Conservation (phyloP, 1,140 invertebrate species). For the Bradynema listronoti region DNA sequence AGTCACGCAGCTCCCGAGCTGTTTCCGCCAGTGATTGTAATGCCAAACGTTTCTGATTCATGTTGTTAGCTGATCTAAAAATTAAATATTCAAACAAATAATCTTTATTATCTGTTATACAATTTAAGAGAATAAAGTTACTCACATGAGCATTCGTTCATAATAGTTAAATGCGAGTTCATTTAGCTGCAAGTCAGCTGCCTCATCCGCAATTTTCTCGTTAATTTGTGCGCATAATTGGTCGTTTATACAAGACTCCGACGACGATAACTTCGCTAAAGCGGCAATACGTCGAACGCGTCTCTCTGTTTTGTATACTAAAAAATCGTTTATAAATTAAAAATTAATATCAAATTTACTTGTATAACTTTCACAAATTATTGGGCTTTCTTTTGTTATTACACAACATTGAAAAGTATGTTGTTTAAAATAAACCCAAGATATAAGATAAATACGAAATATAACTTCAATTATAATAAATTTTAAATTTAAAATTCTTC, state of each 20-base stretch:
- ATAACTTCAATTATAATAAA: background rate
- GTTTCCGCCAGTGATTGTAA: constrained; percentile 4
- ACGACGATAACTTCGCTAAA: background rate
- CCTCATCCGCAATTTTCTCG: constrained; percentile 11
- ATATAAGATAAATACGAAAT: background rate
- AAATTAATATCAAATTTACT: background rate
- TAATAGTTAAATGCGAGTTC: constrained; percentile 3
- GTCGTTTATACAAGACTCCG: background rate
- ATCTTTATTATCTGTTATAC: background rate
- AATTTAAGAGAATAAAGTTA: no score
- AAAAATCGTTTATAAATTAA: background rate
- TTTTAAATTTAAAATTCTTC: background rate
- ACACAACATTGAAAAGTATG: background rate
- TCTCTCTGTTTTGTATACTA: constrained; percentile 8
- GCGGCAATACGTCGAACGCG: no score
- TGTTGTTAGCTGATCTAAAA: background rate
- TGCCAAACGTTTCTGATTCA: background rate
- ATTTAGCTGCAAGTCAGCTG: background rate
- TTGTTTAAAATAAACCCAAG: background rate
- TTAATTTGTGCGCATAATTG: background rate
- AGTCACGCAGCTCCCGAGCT: background rate
- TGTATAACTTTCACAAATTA: background rate
- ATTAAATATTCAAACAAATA: background rate
- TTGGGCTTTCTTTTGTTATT: background rate
- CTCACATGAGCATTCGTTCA: constrained; percentile 1